phyloP scores from a whole-genome alignment of 2,888 invertebrate genomes.

The Argynnis bischoffii region DNA sequence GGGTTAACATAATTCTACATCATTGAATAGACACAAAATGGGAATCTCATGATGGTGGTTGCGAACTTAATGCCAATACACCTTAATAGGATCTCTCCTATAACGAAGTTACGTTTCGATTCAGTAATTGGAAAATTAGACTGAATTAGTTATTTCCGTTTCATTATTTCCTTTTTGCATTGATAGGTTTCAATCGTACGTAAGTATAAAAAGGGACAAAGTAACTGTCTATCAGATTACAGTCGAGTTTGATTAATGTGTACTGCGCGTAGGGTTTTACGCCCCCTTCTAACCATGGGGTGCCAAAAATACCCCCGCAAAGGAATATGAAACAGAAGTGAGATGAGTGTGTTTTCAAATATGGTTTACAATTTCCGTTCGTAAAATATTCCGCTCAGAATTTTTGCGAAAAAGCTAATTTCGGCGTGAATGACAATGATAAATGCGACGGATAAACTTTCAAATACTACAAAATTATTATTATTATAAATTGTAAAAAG shows the following conservation, averaged over 20 bases:
- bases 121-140: slow-evolving; percentile 28
- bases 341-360: slow-evolving; percentile 37
- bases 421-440: slow-evolving; percentile 1
- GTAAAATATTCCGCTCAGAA: slow-evolving; percentile 11
- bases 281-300: slow-evolving; percentile 29
- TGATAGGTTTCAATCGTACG: slow-evolving; percentile 35
- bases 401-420: slow-evolving; percentile 4
- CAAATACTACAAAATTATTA: background rate
- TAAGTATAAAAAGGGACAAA: slow-evolving; percentile 43
- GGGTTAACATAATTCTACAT: too few relatives aligned
- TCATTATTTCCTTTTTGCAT: slow-evolving; percentile 31
- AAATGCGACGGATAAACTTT: background rate
- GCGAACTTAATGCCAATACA: too few relatives aligned
- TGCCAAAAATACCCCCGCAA: slow-evolving; percentile 34
- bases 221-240: slow-evolving; percentile 46
- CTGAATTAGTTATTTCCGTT: slow-evolving; percentile 22
- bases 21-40: too few relatives aligned
- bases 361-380: slow-evolving; percentile 23
- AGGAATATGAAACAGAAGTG: slow-evolving; percentile 32
- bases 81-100: background rate
- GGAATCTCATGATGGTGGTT: too few relatives aligned
- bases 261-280: slow-evolving; percentile 41
- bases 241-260: slow-evolving; percentile 48
- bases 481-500: background rate
- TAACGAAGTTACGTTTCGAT: slow-evolving; percentile 7